phyloP scores from a whole-genome alignment of 1,140 invertebrate genomes.

The Drosophila carrolli region DNA sequence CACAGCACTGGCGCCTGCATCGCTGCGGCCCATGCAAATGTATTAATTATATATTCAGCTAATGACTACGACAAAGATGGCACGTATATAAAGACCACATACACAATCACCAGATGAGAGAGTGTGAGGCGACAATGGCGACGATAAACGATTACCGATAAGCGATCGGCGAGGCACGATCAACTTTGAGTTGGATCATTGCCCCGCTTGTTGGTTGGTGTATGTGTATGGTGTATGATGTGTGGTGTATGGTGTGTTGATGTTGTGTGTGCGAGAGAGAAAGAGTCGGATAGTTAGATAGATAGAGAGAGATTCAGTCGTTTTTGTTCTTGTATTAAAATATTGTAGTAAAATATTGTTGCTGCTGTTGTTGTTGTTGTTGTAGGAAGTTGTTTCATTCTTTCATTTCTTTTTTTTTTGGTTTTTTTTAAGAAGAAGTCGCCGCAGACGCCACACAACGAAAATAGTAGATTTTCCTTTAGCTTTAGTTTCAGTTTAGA shows the following conservation, averaged over 20 bases:
- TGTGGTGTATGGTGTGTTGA: conserved; percentile 14
- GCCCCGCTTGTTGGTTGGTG: conserved; percentile 18
- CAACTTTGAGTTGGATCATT: conserved; percentile 67
- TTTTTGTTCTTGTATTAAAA: conserved; percentile 63
- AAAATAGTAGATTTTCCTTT: conserved; percentile 66
- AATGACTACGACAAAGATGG: conserved; percentile 84
- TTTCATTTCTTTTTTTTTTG: conserved; percentile 24
- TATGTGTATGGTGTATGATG: conserved; percentile 14
- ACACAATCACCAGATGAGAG: conserved; percentile 84
- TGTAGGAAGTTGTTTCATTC: conserved; percentile 48
- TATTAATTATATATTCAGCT: conserved; percentile 68
- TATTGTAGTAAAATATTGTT: conserved; percentile 63
- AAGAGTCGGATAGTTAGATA: conserved; percentile 55
- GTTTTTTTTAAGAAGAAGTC: conserved; percentile 42
- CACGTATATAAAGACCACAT: conserved; percentile 84
- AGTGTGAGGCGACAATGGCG: conserved; percentile 78
- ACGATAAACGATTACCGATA: conserved; percentile 57
- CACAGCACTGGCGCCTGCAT: conserved; percentile 44
- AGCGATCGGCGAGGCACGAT: conserved; percentile 40
- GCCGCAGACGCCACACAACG: conserved; percentile 74
- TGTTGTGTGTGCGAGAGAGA: conserved; percentile 44
- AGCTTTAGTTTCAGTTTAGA: conserved; percentile 46
- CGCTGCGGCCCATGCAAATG: conserved; percentile 37
- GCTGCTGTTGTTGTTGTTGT: conserved; percentile 34
- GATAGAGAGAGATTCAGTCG: conserved; percentile 70